Conservation (phyloP, 1,140 invertebrate species). For the Proales similis region DNA sequence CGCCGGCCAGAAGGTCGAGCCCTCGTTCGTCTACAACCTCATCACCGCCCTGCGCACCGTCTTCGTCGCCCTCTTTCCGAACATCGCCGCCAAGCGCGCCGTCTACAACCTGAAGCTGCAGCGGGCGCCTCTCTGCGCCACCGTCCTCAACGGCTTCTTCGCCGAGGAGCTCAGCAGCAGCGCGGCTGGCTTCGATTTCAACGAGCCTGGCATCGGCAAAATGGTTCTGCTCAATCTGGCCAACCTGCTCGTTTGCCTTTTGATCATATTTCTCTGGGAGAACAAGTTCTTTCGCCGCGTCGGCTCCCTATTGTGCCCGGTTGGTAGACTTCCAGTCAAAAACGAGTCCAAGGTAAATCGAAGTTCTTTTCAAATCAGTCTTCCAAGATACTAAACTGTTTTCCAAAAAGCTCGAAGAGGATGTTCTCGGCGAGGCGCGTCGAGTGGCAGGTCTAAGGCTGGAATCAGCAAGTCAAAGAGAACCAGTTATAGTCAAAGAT, state of each 20-base stretch:
- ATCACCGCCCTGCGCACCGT: background rate
- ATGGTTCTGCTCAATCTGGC: conserved; percentile 56
- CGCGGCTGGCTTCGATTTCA: background rate
- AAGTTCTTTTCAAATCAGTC: background rate
- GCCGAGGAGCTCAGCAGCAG: background rate
- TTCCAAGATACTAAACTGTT: background rate
- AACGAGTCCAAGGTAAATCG: conserved; percentile 12
- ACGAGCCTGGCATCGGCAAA: conserved; percentile 52
- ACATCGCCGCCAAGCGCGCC: conserved; percentile 27
- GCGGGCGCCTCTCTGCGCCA: background rate
- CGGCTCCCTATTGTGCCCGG: background rate
- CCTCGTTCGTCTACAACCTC: no score
- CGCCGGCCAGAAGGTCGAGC: background rate
- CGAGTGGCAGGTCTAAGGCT: conserved; percentile 4
- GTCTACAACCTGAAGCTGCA: conserved; percentile 25
- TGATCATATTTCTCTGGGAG: conserved; percentile 56
- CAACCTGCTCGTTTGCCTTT: conserved; percentile 57
- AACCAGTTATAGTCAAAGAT: conserved; percentile 3
- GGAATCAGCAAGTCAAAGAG: background rate
- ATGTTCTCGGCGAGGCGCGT: conserved; percentile 7
- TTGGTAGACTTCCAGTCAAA: background rate
- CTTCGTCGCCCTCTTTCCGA: conserved; percentile 11
- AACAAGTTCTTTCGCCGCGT: conserved; percentile 53
- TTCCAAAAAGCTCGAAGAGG: conserved; percentile 13
- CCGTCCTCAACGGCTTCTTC: background rate